phyloP scores from a whole-genome alignment of 2,113 vertebrate species.

The Thunnus maccoyii region DNA sequence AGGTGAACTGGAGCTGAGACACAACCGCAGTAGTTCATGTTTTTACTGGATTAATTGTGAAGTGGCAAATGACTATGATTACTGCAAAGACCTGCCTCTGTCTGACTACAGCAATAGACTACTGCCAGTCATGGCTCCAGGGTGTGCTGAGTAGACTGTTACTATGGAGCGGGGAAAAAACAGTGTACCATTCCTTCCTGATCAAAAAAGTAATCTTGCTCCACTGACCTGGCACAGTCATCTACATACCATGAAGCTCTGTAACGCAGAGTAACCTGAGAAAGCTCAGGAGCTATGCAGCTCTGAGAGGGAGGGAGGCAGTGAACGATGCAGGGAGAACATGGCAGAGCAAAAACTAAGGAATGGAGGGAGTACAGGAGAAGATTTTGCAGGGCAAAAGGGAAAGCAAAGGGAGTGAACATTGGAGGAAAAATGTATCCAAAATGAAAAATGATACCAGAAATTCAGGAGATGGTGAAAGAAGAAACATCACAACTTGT shows the following conservation, averaged over 20 bases:
- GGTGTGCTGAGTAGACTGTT: slow-evolving; percentile 54
- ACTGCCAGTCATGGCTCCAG: slow-evolving; percentile 9
- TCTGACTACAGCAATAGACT: slow-evolving; percentile 43
- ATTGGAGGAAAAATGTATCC: not conserved
- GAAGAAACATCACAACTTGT: not conserved
- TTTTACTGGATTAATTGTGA: slow-evolving; percentile 29
- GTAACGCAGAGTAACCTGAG: slow-evolving; percentile 75
- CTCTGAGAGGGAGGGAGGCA: slow-evolving; percentile 31
- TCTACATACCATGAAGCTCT: slow-evolving; percentile 69
- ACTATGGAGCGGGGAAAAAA: slow-evolving; percentile 8
- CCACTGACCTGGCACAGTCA: slow-evolving; percentile 45
- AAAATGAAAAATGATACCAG: not conserved
- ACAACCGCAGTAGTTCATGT: slow-evolving; percentile 29
- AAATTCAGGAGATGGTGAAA: not conserved
- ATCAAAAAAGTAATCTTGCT: slow-evolving; percentile 50
- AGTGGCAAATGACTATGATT: slow-evolving; percentile 45
- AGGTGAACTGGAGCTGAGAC: slow-evolving; percentile 13
- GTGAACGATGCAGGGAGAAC: slow-evolving; percentile 26
- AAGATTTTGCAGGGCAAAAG: slow-evolving; percentile 39
- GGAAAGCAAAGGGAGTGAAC: slow-evolving; percentile 2
- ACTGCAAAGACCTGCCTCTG: slow-evolving; percentile 39
- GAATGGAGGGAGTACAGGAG: slow-evolving; percentile 18
- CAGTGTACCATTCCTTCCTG: slow-evolving; percentile 1
- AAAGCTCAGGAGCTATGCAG: slow-evolving; percentile 57
- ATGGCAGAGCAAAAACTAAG: not conserved